A percentile compares a stretch with the other conserved stretches of the same genome.
These are phyloP conservation scores for Coregonus ussuriensis DNA, from an alignment of 2,797 vertebrate genomes.

Conservation along the genomic window DNA sequence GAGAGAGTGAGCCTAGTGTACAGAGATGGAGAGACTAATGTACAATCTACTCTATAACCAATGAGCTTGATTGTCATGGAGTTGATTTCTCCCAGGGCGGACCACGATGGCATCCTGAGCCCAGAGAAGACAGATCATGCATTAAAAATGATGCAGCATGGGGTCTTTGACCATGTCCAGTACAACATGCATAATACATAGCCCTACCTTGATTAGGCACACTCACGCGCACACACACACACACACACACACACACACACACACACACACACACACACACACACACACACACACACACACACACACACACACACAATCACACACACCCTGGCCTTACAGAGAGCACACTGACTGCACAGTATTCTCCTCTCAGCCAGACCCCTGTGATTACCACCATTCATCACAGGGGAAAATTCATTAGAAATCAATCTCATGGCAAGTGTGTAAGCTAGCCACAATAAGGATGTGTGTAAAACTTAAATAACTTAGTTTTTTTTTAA, in stretches of 20 bases:
- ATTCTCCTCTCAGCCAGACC: background rate
- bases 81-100: constrained; percentile 32
- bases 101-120: constrained; percentile 28
- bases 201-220: constrained; percentile 53
- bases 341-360: background rate
- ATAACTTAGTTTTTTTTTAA: constrained; percentile 13
- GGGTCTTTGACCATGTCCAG: constrained; percentile 51
- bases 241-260: constrained; percentile 6
- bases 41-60: background rate
- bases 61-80: constrained; percentile 20
- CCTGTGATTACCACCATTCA: constrained; percentile 5
- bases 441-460: constrained; percentile 7
- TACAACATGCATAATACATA: constrained; percentile 55
- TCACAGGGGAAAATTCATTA: background rate
- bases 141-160: constrained; percentile 69
- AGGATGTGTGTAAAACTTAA: constrained; percentile 14
- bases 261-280: background rate
- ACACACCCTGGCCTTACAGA: background rate
- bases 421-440: constrained; percentile 31
- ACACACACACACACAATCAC: constrained; percentile 10
- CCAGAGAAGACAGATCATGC: constrained; percentile 54
- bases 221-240: constrained; percentile 2
- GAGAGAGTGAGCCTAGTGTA: background rate
- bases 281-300: constrained; percentile 14
- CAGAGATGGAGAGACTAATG: constrained; percentile 3